phyloP scores from a whole-genome alignment of 2,888 invertebrate genomes.

The Trilocha varians region DNA sequence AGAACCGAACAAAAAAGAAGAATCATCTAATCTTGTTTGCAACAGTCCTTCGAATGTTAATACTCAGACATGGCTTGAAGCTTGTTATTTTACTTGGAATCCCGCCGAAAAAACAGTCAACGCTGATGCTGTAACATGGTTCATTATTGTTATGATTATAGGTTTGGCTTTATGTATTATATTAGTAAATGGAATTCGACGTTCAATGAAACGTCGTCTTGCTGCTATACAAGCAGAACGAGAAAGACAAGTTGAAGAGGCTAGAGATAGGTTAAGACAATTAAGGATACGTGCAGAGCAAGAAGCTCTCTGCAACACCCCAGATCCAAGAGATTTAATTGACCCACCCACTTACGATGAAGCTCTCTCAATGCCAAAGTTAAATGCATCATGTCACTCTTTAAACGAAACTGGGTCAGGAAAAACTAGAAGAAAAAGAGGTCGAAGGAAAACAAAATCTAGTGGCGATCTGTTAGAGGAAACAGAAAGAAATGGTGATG shows the following conservation, averaged over 20 bases:
- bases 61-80: constrained; percentile 79
- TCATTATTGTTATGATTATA: constrained; percentile 69
- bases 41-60: constrained; percentile 76
- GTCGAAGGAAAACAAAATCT: constrained; percentile 65
- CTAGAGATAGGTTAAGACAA: constrained; percentile 70
- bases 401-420: constrained; percentile 58
- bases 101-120: constrained; percentile 44
- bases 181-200: constrained; percentile 67
- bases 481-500: constrained; percentile 55
- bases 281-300: constrained; percentile 66
- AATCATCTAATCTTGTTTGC: constrained; percentile 73
- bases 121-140: constrained; percentile 72
- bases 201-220: constrained; percentile 69
- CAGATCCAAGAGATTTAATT: constrained; percentile 79
- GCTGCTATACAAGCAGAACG: constrained; percentile 64
- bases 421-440: constrained; percentile 49
- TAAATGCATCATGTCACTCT: constrained; percentile 75
- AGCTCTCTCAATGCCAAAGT: constrained; percentile 81
- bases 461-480: constrained; percentile 66
- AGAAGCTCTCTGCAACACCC: constrained; percentile 73
- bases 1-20: constrained; percentile 69
- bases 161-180: constrained; percentile 69
- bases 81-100: constrained; percentile 77
- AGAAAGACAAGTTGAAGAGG: constrained; percentile 72
- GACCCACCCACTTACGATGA: constrained; percentile 84